phyloP scores from a whole-genome alignment of 2,113 vertebrate genomes.

The Ciconia boyciana region DNA sequence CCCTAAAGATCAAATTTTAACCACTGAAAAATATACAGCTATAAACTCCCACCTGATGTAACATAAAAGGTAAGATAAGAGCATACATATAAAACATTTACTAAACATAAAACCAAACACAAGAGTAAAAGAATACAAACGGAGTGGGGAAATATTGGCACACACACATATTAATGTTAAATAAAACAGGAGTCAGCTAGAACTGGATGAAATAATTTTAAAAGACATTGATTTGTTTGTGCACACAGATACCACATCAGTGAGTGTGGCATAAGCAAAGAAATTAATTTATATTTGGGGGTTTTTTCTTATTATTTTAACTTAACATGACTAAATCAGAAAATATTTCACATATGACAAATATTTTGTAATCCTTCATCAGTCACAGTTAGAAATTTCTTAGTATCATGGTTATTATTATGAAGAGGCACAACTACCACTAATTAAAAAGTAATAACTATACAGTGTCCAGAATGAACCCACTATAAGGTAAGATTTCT shows the following conservation, averaged over 20 bases:
- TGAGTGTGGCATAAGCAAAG: neutral
- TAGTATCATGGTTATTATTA: neutral
- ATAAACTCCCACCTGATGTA: conserved; percentile 23
- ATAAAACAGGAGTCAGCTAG: neutral
- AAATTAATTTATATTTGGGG: neutral
- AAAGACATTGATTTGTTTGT: neutral
- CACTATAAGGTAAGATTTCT: neutral
- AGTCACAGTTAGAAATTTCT: neutral
- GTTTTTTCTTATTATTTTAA: neutral
- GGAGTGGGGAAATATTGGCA: neutral
- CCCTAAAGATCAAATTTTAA: conserved; percentile 31
- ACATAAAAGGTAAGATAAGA: conserved; percentile 40
- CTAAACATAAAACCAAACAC: conserved; percentile 41
- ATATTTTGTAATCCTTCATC: neutral
- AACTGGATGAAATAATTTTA: neutral
- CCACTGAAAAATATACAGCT: conserved; percentile 18
- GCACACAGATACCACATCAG: neutral
- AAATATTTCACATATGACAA: neutral
- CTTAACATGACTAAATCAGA: neutral
- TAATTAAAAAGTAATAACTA: neutral
- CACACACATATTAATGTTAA: neutral
- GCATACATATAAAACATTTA: conserved; percentile 25
- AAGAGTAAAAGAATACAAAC: neutral
- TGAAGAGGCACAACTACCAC: neutral
- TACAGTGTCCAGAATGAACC: neutral